Evolutionary conservation across 2,113 vertebrate genomes (phyloP).

Genomic region (Phalacrocorax carbo): DNA sequence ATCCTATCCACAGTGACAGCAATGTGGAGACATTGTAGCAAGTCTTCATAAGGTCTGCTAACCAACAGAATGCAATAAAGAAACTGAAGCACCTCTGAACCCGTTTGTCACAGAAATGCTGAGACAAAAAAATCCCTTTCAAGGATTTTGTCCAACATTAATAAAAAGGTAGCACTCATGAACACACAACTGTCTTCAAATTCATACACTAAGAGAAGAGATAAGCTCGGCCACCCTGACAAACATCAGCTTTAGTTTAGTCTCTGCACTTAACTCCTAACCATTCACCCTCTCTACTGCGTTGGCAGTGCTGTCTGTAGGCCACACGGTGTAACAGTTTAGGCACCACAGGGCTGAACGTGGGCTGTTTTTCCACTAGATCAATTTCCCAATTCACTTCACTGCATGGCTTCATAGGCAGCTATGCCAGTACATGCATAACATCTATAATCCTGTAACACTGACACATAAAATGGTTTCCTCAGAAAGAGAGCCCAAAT

Average conservation of each 20-base stretch:
- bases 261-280: neutral
- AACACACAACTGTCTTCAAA: neutral
- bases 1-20: neutral
- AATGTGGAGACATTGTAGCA: fast-evolving
- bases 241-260: neutral
- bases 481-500: neutral
- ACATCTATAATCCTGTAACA: neutral
- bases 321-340: neutral
- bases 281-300: fast-evolving
- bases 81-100: neutral
- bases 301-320: neutral
- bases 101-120: neutral
- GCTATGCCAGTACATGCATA: neutral
- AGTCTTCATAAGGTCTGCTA: neutral
- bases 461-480: neutral
- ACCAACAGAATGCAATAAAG: neutral
- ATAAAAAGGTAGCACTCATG: neutral
- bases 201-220: neutral
- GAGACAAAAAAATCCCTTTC: neutral
- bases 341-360: neutral
- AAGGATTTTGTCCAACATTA: neutral
- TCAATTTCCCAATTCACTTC: neutral
- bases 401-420: neutral
- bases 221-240: neutral
- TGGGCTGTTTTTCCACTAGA: neutral